These are phyloP conservation scores for Enteromius treurensis DNA, from an alignment of 2,797 vertebrate genomes.

Conservation along the genomic window DNA sequence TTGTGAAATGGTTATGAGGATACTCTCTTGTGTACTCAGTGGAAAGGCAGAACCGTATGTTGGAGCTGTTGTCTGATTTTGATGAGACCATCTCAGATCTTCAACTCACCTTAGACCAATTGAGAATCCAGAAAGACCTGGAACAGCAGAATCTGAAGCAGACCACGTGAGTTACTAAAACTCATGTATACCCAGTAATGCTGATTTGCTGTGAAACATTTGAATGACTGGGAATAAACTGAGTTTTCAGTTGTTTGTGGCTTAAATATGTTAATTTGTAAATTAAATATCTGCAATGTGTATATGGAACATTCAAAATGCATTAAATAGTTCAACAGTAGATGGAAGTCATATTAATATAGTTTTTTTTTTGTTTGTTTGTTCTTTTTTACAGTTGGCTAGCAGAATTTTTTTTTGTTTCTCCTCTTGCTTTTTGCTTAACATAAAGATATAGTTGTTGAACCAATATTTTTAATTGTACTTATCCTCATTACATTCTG, in stretches of 20 bases:
- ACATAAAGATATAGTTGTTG: not conserved
- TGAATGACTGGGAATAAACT: not conserved
- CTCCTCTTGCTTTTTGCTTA: not conserved
- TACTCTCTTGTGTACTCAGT: slow-evolving; percentile 34
- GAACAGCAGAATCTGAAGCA: slow-evolving; percentile 65
- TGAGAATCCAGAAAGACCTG: slow-evolving; percentile 64
- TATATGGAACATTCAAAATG: not conserved
- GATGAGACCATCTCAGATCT: slow-evolving; percentile 70
- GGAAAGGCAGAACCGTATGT: slow-evolving; percentile 47
- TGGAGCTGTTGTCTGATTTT: slow-evolving; percentile 68
- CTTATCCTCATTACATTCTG: not conserved
- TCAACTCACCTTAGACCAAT: slow-evolving; percentile 53
- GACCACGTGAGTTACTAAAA: slow-evolving; percentile 68
- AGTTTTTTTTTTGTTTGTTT: not conserved
- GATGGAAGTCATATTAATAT: not conserved
- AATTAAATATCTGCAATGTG: not conserved
- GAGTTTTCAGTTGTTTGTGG: not conserved
- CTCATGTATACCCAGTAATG: not conserved
- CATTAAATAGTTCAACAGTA: not conserved
- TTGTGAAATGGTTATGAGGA: not conserved
- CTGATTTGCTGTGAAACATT: not conserved
- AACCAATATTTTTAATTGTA: not conserved
- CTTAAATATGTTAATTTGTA: not conserved
- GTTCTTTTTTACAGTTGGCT: not conserved
- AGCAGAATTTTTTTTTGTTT: not conserved